These are phyloP conservation scores for Beaufortia kweichowensis DNA, from an alignment of 2,113 vertebrate genomes.

Conservation along the genomic window DNA sequence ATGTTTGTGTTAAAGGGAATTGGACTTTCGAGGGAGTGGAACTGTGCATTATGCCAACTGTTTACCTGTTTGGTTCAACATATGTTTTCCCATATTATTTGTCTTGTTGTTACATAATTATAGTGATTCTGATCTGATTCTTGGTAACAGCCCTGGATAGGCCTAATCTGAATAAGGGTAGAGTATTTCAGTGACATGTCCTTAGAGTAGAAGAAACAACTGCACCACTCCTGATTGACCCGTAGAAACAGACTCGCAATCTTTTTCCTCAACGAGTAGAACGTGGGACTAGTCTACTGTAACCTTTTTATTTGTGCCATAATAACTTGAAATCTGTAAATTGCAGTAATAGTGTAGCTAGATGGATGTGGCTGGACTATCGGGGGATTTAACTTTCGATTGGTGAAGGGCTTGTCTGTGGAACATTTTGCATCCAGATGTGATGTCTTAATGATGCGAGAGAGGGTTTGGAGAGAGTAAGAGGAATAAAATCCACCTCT, in stretches of 20 bases:
- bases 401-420: constrained; percentile 37
- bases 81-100: not conserved
- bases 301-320: constrained; percentile 54
- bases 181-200: not conserved
- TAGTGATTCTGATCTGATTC: constrained; percentile 9
- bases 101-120: not conserved
- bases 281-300: constrained; percentile 50
- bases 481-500: constrained; percentile 42
- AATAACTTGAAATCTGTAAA: constrained; percentile 44
- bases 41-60: constrained; percentile 7
- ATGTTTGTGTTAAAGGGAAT: constrained; percentile 8
- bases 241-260: constrained; percentile 3
- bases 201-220: constrained; percentile 19
- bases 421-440: constrained; percentile 11
- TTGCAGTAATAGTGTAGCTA: constrained; percentile 43
- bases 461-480: constrained; percentile 12
- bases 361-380: constrained; percentile 28
- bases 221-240: constrained; percentile 17
- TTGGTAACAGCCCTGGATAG: not conserved
- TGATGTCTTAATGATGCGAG: not conserved
- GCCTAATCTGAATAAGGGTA: not conserved
- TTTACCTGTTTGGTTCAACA: not conserved
- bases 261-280: constrained; percentile 14
- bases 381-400: constrained; percentile 35
- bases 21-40: constrained; percentile 23